These are phyloP conservation scores for Epinephelus cyanopodus DNA, from an alignment of 2,113 vertebrate genomes.

Conservation along the genomic window DNA sequence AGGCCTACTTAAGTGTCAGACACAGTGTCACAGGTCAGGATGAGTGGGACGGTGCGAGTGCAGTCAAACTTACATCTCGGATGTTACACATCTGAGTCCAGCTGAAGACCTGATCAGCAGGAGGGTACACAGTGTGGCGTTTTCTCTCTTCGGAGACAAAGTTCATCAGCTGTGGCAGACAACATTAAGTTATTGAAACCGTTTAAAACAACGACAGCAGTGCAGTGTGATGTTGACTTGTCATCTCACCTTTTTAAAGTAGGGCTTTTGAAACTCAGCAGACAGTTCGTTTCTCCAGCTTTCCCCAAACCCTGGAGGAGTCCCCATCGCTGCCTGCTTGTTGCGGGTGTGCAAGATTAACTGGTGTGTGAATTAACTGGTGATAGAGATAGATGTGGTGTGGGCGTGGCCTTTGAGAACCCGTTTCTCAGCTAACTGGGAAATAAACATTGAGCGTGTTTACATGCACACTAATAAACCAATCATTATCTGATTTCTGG, in stretches of 20 bases:
- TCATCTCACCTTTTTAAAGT: constrained; percentile 87
- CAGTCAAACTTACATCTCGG: constrained; percentile 86
- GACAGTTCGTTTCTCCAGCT: constrained; percentile 86
- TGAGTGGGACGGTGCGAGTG: too few relatives aligned
- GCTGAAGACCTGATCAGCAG: constrained; percentile 91
- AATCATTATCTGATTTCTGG: too few relatives aligned
- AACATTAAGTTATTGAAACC: not conserved
- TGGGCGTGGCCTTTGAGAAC: too few relatives aligned
- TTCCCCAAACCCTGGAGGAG: constrained; percentile 85
- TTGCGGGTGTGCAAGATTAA: constrained; percentile 74
- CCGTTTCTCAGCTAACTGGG: too few relatives aligned
- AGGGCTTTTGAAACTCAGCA: constrained; percentile 88
- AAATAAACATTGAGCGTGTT: too few relatives aligned
- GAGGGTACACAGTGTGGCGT: constrained; percentile 89
- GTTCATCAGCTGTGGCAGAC: constrained; percentile 85
- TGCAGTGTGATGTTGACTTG: too few relatives aligned
- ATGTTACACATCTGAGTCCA: constrained; percentile 94
- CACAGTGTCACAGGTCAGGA: not conserved
- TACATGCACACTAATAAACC: too few relatives aligned
- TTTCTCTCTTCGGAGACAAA: constrained; percentile 91
- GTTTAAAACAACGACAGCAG: not conserved
- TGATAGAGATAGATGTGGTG: too few relatives aligned
- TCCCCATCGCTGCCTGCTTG: constrained; percentile 86
- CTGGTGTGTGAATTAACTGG: too few relatives aligned
- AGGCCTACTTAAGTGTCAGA: too few relatives aligned